Evolutionary conservation across 1,140 invertebrate species (phyloP), one percentile per base, ranked within the genome.

Genomic region (Sarcophaga bullata): DNA sequence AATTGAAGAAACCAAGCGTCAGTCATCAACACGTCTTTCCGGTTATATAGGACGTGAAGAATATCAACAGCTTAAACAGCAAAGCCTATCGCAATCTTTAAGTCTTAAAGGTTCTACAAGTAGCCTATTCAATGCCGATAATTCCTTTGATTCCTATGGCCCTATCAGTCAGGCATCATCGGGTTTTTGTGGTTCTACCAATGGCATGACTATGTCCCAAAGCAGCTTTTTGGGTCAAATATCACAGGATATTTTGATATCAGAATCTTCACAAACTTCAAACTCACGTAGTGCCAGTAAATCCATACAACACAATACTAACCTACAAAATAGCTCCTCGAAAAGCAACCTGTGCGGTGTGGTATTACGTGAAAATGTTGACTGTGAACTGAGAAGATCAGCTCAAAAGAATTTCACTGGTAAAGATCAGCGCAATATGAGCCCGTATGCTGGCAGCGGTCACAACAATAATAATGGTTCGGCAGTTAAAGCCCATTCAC

Each of bases 11-110:
- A 84, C 84, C 13, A 87, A 86, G 82, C 85, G 85, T 0, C 80
- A 86, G 49, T 86, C 86, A 0, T 84, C 68, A 25, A 82, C 84
- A 13, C 86, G 88, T 1, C 85, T 90, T 1, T 87, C 85, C 0
- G 90, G 90, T n/a, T 90, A 90, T 82, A 90, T 90, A 49, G 86
- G 86, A 8, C 86, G 86, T 37, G 89, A 90, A 37, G 87, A 90
- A 82, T 90, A 86, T 84, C 86, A 88, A 10, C 86, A 86, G 49
- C 85, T 85, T 0, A 88, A 89, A 73, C 50, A 80, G 8, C 49
- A 72, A 83, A 83, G 46, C 25, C 83, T 72, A 37, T 48, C 72
- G 81, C 85, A 68, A 54, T 54, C 83, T 54, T 83, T 82, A 13
- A 62, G 85, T 7, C 46, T 80, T n/a, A 50, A 58, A 0, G 84